phyloP scores from a whole-genome alignment of 1,140 invertebrate species.

The Scaptomyza montana region DNA sequence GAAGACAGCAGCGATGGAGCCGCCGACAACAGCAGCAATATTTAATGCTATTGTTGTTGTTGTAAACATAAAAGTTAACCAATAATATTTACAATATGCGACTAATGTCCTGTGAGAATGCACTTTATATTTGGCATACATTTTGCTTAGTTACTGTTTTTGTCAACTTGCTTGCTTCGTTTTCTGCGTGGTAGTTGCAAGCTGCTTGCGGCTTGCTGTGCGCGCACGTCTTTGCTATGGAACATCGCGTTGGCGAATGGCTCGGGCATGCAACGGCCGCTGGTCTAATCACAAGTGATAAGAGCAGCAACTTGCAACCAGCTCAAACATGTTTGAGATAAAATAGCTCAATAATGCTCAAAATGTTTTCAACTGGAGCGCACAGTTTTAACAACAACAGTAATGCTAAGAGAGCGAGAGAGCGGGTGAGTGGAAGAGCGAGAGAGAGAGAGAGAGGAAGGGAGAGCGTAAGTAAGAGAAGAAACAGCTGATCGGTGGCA shows the following conservation, averaged over 20 bases:
- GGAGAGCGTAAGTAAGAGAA: background rate
- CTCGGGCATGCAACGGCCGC: background rate
- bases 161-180: conserved; percentile 38
- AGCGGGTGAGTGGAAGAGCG: too few species aligned
- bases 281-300: conserved; percentile 47
- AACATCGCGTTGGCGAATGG: conserved; percentile 46
- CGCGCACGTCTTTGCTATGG: conserved; percentile 45
- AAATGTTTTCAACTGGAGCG: conserved; percentile 1
- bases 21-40: conserved; percentile 8
- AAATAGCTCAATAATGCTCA: conserved; percentile 37
- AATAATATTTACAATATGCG: background rate
- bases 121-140: conserved; percentile 76
- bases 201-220: background rate
- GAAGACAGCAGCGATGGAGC: conserved; percentile 15
- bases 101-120: conserved; percentile 31
- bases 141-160: conserved; percentile 29
- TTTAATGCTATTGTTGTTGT: background rate
- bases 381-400: background rate
- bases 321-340: conserved; percentile 66
- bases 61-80: conserved; percentile 3
- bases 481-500: conserved; percentile 39
- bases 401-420: background rate
- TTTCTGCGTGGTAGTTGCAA: conserved; percentile 33
- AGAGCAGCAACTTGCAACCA: conserved; percentile 46
- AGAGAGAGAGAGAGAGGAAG: background rate